These are phyloP conservation scores for Mus musculus DNA, from an alignment of 2,113 vertebrate genomes.

Conservation along the genomic window GRCm39 chr13:41724501-41725000, in stretches of 20 bases:
- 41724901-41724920: neutral
- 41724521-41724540: too few relatives aligned
- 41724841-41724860: neutral
- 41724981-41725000: neutral
- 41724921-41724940: neutral
- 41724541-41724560: too few relatives aligned
- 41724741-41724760: neutral
- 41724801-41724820: neutral
- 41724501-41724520: too few relatives aligned
- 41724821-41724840: neutral
- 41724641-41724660: accelerated
- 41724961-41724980: neutral
- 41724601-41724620: too few relatives aligned
- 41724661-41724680: too few relatives aligned
- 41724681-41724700: neutral
- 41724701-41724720: accelerated
- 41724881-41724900: constrained; percentile 34
- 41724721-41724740: neutral
- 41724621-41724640: too few relatives aligned
- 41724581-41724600: too few relatives aligned
- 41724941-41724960: neutral
- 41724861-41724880: constrained; percentile 10
- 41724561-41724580: neutral
- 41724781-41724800: too few relatives aligned
- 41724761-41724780: neutral